phyloP scores from a whole-genome alignment of 2,888 invertebrate genomes.

The Caenorhabditis panamensis region DNA sequence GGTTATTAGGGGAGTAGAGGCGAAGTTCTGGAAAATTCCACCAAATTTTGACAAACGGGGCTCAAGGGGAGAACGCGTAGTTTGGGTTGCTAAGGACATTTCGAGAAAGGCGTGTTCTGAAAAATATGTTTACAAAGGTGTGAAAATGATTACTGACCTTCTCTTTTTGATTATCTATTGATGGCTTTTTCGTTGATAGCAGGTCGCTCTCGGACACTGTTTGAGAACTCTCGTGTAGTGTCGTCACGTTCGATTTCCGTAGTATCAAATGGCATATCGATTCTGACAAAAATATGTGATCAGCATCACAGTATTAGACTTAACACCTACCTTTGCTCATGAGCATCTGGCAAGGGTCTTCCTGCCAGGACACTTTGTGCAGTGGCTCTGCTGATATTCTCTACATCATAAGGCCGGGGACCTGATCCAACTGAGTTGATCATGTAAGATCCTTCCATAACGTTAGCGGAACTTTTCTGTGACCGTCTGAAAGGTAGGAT shows the following conservation, averaged over 20 bases:
- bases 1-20: too few relatives aligned
- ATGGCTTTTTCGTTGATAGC: background rate
- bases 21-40: too few relatives aligned
- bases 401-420: constrained; percentile 80
- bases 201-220: constrained; percentile 62
- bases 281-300: constrained; percentile 18
- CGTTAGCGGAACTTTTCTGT: constrained; percentile 1
- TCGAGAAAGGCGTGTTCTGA: too few relatives aligned
- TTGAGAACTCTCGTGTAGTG: constrained; percentile 62
- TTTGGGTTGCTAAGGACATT: too few relatives aligned
- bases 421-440: constrained; percentile 72
- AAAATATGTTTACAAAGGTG: background rate
- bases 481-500: constrained; percentile 30
- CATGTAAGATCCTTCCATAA: constrained; percentile 74
- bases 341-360: constrained; percentile 74
- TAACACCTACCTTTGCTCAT: constrained; percentile 61
- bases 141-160: background rate
- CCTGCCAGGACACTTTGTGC: constrained; percentile 76
- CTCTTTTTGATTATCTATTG: background rate
- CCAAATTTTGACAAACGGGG: too few relatives aligned
- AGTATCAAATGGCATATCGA: constrained; percentile 35
- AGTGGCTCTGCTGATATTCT: constrained; percentile 73
- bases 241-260: constrained; percentile 56
- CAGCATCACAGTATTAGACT: background rate
- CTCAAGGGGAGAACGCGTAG: too few relatives aligned